Percentiles rank a stretch among this genome's conserved stretches.
Evolutionary conservation across 2,113 vertebrate genomes (phyloP).

Genomic region (Desmodus rotundus): DNA sequence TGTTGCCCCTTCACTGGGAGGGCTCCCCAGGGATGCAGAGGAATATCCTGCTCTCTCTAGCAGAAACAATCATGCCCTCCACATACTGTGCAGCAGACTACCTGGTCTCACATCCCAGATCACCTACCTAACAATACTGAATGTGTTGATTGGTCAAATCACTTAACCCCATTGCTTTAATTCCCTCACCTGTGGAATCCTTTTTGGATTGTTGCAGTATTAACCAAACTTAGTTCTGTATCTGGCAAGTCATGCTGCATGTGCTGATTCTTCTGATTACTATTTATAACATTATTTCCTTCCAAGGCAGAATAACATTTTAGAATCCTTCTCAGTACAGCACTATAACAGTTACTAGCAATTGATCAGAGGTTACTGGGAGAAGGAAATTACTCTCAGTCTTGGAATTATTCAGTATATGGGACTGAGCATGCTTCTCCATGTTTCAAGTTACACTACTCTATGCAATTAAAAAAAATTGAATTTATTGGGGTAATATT

Average conservation of each 20-base stretch:
- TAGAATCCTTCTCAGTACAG: background rate
- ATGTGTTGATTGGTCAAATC: fast-evolving
- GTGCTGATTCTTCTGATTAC: background rate
- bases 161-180: background rate
- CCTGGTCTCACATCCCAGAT: background rate
- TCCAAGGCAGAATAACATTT: background rate
- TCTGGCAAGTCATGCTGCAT: background rate
- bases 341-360: background rate
- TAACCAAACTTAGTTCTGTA: background rate
- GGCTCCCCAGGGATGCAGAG: background rate
- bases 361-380: background rate
- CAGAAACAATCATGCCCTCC: background rate
- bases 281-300: background rate
- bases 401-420: background rate
- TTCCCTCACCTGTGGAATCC: background rate
- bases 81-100: background rate
- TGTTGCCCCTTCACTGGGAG: background rate
- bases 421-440: background rate
- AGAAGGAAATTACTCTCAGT: background rate
- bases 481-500: no score
- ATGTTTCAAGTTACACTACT: background rate
- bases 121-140: background rate
- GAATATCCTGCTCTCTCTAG: fast-evolving
- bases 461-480: background rate
- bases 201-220: background rate